phyloP scores from a whole-genome alignment of 2,797 vertebrate species.

The Enteromius unitaeniatus region DNA sequence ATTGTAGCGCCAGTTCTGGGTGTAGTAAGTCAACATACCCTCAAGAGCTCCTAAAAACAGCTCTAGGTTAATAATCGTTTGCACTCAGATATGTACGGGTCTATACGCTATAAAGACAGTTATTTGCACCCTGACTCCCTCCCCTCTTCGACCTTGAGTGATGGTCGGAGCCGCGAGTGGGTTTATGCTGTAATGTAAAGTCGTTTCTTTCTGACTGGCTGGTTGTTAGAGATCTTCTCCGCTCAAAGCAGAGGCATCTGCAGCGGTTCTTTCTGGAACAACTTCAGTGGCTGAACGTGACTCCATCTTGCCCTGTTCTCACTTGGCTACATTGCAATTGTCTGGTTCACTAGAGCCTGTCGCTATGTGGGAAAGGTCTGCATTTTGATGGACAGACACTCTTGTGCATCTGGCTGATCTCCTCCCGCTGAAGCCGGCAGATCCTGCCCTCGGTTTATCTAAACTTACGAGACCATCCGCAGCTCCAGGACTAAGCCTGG shows the following conservation, averaged over 20 bases:
- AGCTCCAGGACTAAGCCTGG: constrained; percentile 70
- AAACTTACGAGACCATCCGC: constrained; percentile 59
- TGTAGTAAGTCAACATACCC: constrained; percentile 14
- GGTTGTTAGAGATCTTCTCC: constrained; percentile 58
- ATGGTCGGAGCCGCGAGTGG: constrained; percentile 14
- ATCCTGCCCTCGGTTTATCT: constrained; percentile 79
- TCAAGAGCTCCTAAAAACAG: background rate
- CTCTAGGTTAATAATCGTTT: constrained; percentile 28
- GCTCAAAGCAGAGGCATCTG: constrained; percentile 55
- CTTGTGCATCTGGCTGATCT: constrained; percentile 79
- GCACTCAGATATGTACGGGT: constrained; percentile 7
- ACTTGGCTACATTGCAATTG: constrained; percentile 87
- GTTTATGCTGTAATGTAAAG: constrained; percentile 40
- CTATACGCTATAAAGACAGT: constrained; percentile 9
- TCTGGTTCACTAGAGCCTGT: constrained; percentile 84
- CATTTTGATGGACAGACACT: constrained; percentile 80
- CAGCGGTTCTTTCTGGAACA: constrained; percentile 48
- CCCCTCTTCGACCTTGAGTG: constrained; percentile 28
- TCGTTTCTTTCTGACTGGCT: constrained; percentile 51
- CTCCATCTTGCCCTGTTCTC: constrained; percentile 83
- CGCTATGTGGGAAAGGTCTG: constrained; percentile 81
- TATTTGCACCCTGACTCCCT: constrained; percentile 30
- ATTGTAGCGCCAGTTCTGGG: background rate
- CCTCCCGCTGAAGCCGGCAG: constrained; percentile 75
- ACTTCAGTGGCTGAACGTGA: constrained; percentile 77